A percentile compares a stretch with the other conserved stretches of the same genome.
Conservation (phyloP, 2,888 invertebrate genomes). For the Reticulitermes lucifugus region DNA sequence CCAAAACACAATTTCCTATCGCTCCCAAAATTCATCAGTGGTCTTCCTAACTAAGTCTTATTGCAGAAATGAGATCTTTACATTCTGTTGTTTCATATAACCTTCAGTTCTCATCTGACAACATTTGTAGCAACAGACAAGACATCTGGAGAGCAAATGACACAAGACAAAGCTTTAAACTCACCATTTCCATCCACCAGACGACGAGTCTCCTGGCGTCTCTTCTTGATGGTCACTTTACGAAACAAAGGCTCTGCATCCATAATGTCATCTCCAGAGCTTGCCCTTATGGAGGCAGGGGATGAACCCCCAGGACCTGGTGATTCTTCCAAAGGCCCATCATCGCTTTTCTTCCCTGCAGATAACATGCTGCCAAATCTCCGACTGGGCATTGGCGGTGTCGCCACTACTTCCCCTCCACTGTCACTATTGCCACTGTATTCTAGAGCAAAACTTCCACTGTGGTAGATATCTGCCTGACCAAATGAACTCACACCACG, state of each 20-base stretch:
- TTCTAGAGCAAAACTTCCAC: constrained; percentile 23
- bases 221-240: constrained; percentile 73
- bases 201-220: constrained; percentile 57
- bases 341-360: constrained; percentile 26
- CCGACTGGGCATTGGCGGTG: constrained; percentile 46
- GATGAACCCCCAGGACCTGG: constrained; percentile 36
- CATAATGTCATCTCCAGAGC: constrained; percentile 52
- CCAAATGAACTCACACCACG: background rate
- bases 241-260: constrained; percentile 73
- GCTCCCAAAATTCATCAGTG: no score
- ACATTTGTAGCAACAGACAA: no score
- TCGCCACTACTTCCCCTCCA: constrained; percentile 49
- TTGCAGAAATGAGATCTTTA: no score
- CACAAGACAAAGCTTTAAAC: constrained; percentile 39
- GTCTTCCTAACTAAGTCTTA: no score
- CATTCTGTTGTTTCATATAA: background rate
- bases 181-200: constrained; percentile 61
- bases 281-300: constrained; percentile 40
- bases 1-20: no score
- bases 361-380: constrained; percentile 27
- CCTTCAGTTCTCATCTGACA: background rate
- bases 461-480: constrained; percentile 4
- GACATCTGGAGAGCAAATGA: background rate
- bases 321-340: constrained; percentile 33
- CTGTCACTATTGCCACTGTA: constrained; percentile 51